Evolutionary conservation across 2,888 invertebrate species (phyloP).

Genomic region (Epsilonema sp.): DNA sequence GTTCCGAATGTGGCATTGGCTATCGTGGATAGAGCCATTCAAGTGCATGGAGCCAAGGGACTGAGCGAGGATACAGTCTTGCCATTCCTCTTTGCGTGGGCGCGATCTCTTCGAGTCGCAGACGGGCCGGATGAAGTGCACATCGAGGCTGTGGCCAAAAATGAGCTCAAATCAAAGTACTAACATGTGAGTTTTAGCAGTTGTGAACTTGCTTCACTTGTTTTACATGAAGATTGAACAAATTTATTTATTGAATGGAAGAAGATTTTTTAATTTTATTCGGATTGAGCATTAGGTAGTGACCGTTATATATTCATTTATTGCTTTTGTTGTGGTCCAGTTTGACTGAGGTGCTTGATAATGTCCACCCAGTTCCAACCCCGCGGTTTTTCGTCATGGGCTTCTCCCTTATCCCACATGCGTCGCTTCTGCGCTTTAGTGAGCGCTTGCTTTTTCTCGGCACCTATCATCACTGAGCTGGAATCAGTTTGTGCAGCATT

Average conservation of each 20-base stretch:
- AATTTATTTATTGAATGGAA: too few relatives aligned
- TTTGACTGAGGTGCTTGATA: constrained; percentile 75
- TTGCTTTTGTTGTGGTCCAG: not conserved
- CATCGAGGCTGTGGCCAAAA: constrained; percentile 20
- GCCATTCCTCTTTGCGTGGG: constrained; percentile 28
- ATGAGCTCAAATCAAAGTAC: constrained; percentile 15
- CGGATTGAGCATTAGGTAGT: too few relatives aligned
- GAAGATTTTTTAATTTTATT: too few relatives aligned
- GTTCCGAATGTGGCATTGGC: constrained; percentile 31
- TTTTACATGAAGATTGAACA: too few relatives aligned
- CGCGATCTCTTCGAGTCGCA: constrained; percentile 32
- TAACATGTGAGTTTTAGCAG: not conserved
- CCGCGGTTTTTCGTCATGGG: constrained; percentile 58
- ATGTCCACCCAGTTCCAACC: constrained; percentile 92
- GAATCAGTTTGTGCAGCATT: constrained; percentile 15
- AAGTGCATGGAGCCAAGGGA: constrained; percentile 27
- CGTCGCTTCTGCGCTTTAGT: constrained; percentile 76
- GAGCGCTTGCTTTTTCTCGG: constrained; percentile 47
- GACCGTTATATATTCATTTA: too few relatives aligned
- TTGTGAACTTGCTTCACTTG: too few relatives aligned
- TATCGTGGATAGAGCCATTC: constrained; percentile 29
- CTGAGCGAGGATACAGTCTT: constrained; percentile 31
- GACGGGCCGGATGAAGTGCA: constrained; percentile 37
- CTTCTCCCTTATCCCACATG: constrained; percentile 63
- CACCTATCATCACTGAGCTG: too few relatives aligned